Conservation (phyloP, 2,888 invertebrate species). For the Adela reaumurella region DNA sequence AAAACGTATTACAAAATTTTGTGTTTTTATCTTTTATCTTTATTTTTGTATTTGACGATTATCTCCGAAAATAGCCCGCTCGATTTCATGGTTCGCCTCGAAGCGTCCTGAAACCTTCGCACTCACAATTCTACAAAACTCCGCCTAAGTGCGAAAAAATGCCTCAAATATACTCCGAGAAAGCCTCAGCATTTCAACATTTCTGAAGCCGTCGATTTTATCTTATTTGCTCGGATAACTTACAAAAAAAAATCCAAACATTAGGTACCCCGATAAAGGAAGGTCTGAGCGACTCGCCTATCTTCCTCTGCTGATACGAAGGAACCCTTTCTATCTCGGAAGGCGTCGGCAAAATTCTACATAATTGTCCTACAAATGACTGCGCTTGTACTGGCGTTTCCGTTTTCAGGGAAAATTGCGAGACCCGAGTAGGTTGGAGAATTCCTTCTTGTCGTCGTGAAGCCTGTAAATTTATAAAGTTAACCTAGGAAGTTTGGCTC, state of each 20-base stretch:
- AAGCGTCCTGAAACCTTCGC: too few relatives aligned
- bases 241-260: neutral
- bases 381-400: neutral
- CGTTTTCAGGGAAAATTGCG: neutral
- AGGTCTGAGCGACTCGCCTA: neutral
- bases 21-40: too few relatives aligned
- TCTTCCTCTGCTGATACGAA: neutral
- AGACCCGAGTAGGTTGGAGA: neutral
- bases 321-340: neutral
- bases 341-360: slow-evolving; percentile 4
- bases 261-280: neutral
- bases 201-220: neutral
- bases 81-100: too few relatives aligned
- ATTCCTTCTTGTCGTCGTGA: too few relatives aligned
- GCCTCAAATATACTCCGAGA: too few relatives aligned
- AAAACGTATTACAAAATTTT: too few relatives aligned
- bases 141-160: too few relatives aligned
- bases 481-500: too few relatives aligned
- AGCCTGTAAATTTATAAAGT: too few relatives aligned
- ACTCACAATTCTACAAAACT: too few relatives aligned
- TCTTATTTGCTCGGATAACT: neutral
- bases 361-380: slow-evolving; percentile 6
- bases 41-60: too few relatives aligned
- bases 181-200: neutral
- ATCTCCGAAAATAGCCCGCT: too few relatives aligned